A percentile compares a stretch with the other conserved stretches of the same genome.
Evolutionary conservation across 2,113 vertebrate genomes (phyloP).

Genomic region (Cyanocitta stelleri): DNA sequence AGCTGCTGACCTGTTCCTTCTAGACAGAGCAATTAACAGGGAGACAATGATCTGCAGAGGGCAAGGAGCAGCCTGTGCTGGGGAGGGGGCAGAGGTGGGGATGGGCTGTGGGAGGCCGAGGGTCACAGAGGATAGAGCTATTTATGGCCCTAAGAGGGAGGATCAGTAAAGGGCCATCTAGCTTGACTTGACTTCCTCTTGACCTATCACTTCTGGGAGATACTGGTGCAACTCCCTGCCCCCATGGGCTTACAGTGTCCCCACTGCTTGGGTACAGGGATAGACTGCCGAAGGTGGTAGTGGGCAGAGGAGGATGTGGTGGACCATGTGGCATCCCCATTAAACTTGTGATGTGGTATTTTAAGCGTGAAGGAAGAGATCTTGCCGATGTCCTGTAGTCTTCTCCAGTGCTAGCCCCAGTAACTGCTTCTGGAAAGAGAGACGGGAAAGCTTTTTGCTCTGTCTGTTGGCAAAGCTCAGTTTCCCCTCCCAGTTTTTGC

Average conservation of each 20-base stretch:
- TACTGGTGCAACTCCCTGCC: neutral
- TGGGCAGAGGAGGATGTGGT: neutral
- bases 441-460: neutral
- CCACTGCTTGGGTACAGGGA: neutral
- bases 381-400: neutral
- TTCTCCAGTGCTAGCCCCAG: neutral
- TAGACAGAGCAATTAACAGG: conserved; percentile 42
- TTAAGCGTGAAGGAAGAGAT: neutral
- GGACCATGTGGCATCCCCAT: neutral
- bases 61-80: conserved; percentile 49
- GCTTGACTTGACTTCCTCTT: conserved; percentile 35
- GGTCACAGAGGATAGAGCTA: conserved; percentile 17
- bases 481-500: neutral
- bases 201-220: conserved; percentile 1
- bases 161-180: conserved; percentile 28
- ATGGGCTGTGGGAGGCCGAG: neutral
- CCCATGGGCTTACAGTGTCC: neutral
- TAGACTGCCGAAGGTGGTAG: neutral
- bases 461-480: rapidly evolving
- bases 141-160: conserved; percentile 35
- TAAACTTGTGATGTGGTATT: neutral
- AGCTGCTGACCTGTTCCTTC: conserved; percentile 57
- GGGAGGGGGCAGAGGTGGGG: neutral
- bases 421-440: neutral
- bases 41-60: conserved; percentile 59